Evolutionary conservation across 2,113 vertebrate species (phyloP).

Genomic region (Cynopterus brachyotis): DNA sequence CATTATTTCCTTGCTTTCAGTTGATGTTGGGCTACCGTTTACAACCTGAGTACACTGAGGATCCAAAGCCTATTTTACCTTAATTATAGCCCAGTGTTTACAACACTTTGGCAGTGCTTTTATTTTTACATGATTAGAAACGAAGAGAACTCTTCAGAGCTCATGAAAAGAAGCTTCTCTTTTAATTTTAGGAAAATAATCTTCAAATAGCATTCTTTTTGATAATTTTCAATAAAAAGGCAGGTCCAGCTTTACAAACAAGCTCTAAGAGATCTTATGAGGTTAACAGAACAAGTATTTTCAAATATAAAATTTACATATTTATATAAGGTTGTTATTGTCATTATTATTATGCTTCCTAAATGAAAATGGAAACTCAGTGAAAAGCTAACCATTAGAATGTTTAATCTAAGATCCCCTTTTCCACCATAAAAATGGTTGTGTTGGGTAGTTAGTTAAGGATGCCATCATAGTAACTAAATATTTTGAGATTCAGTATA

Average conservation of each 20-base stretch:
- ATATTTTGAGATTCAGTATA: not conserved
- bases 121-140: not conserved
- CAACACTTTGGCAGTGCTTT: not conserved
- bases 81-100: not conserved
- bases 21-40: not conserved
- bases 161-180: not conserved
- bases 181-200: constrained; percentile 19
- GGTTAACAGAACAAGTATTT: not conserved
- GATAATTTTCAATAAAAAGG: not conserved
- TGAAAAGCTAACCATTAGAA: not conserved
- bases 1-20: not conserved
- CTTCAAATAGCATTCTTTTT: not conserved
- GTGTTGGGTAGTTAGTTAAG: not conserved
- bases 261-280: not conserved
- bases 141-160: not conserved
- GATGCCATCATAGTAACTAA: not conserved
- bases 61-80: not conserved
- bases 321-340: not conserved
- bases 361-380: not conserved
- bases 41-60: not conserved
- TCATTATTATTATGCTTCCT: not conserved
- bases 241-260: not conserved
- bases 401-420: not conserved
- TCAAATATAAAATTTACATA: not conserved
- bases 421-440: not conserved